phyloP scores from a whole-genome alignment of 2,113 vertebrate species.

The Eurystomus gularis region DNA sequence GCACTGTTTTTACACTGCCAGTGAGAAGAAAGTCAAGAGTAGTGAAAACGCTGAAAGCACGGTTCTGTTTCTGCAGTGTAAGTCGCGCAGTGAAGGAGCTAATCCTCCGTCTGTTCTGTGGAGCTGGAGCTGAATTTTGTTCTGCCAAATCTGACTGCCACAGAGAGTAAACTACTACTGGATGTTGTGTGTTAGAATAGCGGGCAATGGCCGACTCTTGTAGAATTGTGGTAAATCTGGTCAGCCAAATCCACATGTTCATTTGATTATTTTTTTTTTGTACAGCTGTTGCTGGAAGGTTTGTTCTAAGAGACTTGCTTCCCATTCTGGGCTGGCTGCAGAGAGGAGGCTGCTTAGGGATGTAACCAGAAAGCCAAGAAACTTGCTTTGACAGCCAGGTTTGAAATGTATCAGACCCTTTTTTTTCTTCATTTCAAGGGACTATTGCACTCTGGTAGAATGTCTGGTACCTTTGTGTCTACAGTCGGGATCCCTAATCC shows the following conservation, averaged over 20 bases:
- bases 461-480: neutral
- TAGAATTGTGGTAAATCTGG: neutral
- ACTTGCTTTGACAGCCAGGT: neutral
- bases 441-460: neutral
- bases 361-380: neutral
- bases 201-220: neutral
- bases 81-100: neutral
- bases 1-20: conserved; percentile 40
- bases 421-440: neutral
- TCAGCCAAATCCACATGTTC: conserved; percentile 19
- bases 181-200: neutral
- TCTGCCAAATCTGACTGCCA: conserved; percentile 53
- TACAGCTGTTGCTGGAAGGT: conserved; percentile 21
- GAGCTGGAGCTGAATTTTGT: neutral
- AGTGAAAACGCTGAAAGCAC: neutral
- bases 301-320: conserved; percentile 3
- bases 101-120: neutral
- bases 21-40: conserved; percentile 3
- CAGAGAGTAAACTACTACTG: conserved; percentile 4
- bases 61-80: neutral
- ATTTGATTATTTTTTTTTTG: neutral
- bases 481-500: neutral
- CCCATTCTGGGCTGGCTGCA: neutral
- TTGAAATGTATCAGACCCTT: neutral
- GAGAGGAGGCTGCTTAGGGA: neutral